Percentiles rank a stretch among this genome's conserved stretches.
These are phyloP conservation scores for Sorex maritimensis DNA, from an alignment of 2,797 vertebrate species.

Conservation along the genomic window DNA sequence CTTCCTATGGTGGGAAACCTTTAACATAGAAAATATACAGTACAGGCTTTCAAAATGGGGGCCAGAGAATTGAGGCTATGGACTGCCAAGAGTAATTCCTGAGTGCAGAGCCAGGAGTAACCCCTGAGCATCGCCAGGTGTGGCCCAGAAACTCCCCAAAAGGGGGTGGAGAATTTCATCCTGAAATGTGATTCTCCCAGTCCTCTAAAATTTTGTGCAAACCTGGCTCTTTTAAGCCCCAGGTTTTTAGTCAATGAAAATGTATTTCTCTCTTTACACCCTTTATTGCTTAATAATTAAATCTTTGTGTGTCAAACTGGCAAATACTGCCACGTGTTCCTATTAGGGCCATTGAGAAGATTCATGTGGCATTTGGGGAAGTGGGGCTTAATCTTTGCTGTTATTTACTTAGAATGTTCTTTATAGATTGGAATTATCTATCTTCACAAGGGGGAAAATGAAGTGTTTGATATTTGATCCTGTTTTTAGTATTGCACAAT, in stretches of 20 bases:
- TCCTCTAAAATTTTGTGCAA: neutral
- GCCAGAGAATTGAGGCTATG: no score
- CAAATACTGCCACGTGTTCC: neutral
- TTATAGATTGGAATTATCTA: neutral
- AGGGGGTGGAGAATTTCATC: neutral
- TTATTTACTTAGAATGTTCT: neutral
- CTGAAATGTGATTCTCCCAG: neutral
- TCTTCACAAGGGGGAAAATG: neutral
- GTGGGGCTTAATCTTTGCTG: neutral
- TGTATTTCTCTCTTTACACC: neutral
- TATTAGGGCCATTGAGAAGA: neutral
- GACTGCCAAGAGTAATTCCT: no score
- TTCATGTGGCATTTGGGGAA: neutral
- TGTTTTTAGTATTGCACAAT: neutral
- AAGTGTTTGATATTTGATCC: conserved; percentile 1
- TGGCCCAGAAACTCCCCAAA: no score
- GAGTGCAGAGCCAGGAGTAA: no score
- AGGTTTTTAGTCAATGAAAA: neutral
- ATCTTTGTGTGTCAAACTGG: neutral
- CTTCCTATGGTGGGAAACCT: neutral
- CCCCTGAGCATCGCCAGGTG: no score
- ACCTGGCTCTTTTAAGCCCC: neutral
- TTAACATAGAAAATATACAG: neutral
- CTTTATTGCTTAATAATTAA: neutral
- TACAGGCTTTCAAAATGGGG: neutral